Conservation (phyloP, 2,888 invertebrate species). For the Cheilosia vernalis region DNA sequence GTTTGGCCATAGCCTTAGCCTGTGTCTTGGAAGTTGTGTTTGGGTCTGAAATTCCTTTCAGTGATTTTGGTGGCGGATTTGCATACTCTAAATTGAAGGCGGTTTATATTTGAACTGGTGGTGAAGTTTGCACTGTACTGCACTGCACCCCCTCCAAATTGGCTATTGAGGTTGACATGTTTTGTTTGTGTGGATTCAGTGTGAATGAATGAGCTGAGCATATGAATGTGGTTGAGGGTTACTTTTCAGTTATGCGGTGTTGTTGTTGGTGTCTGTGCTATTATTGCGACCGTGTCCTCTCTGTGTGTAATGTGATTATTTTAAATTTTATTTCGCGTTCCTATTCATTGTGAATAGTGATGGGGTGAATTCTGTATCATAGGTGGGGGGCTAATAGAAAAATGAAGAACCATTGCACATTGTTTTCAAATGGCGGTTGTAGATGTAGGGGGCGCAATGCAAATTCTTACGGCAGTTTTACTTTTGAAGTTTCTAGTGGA, state of each 20-base stretch:
- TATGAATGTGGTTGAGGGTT: conserved; percentile 37
- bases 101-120: conserved; percentile 2
- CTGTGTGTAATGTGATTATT: conserved; percentile 56
- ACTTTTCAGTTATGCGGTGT: conserved; percentile 4
- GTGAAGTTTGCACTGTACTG: not conserved
- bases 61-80: conserved; percentile 43
- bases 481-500: no score
- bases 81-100: conserved; percentile 37
- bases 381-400: no score
- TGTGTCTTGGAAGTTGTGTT: conserved; percentile 20
- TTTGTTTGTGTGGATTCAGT: not conserved
- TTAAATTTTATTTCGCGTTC: conserved; percentile 43
- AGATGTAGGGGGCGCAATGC: no score
- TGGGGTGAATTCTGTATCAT: not conserved
- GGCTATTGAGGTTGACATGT: conserved; percentile 25
- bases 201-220: conserved; percentile 44
- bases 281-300: conserved; percentile 45
- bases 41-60: conserved; percentile 9
- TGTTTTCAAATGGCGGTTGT: no score
- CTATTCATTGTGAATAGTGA: not conserved
- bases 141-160: conserved; percentile 55
- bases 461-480: no score
- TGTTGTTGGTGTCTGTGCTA: not conserved
- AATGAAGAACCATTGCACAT: no score
- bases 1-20: not conserved